A percentile compares a stretch with the other conserved stretches of the same genome.
Conservation (phyloP, 2,797 vertebrate species). For the Anguilla obscura region DNA sequence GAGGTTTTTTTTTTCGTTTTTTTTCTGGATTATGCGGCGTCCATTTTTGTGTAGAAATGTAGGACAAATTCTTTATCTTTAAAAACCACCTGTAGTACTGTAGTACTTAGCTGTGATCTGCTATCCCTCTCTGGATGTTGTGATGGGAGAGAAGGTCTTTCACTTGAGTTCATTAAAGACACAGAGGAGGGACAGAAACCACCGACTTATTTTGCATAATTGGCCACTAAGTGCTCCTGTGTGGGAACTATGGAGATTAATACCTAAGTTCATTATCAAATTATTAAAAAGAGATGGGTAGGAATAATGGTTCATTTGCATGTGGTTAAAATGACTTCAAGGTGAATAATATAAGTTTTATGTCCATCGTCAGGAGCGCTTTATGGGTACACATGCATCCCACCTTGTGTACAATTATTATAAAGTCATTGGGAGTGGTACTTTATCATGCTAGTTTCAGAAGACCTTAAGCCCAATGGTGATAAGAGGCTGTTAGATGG, state of each 20-base stretch:
- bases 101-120: background rate
- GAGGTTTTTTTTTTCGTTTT: background rate
- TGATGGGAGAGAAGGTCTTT: background rate
- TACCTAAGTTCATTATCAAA: background rate
- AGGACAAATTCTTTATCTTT: slow-evolving; percentile 5
- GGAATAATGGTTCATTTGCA: background rate
- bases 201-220: background rate
- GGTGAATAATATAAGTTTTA: background rate
- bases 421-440: background rate
- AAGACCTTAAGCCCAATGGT: background rate
- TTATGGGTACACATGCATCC: background rate
- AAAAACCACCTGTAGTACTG: background rate
- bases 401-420: background rate
- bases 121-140: background rate
- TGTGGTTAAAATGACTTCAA: background rate
- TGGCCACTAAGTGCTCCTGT: background rate
- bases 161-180: background rate
- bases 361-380: background rate
- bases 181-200: background rate
- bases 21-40: background rate
- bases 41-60: background rate
- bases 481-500: background rate
- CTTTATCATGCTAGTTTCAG: slow-evolving; percentile 20
- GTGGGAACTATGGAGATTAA: background rate
- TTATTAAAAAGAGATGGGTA: background rate